Evolutionary conservation across 2,888 invertebrate genomes (phyloP).

Genomic region (Cantharis rustica): DNA sequence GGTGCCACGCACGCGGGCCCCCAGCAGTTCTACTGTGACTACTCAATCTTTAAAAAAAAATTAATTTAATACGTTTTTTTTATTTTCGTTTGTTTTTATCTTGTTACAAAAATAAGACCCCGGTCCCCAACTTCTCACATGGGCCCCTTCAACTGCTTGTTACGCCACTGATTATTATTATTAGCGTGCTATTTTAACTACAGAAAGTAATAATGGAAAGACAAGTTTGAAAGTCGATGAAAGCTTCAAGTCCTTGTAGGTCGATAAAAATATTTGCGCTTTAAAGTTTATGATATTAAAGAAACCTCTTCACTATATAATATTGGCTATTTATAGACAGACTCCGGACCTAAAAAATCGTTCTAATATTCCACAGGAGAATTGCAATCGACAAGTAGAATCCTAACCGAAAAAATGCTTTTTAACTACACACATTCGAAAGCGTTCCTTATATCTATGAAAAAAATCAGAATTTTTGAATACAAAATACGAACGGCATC

Average conservation of each 20-base stretch:
- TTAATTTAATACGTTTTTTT: too few relatives aligned
- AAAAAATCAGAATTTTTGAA: neutral
- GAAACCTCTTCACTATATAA: neutral
- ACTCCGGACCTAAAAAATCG: neutral
- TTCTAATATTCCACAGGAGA: neutral
- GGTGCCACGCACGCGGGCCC: too few relatives aligned
- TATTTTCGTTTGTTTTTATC: too few relatives aligned
- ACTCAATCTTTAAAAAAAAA: too few relatives aligned
- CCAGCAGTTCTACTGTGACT: too few relatives aligned
- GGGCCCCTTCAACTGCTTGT: too few relatives aligned
- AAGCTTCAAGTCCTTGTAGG: neutral
- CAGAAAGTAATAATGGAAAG: neutral
- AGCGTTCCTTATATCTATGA: neutral
- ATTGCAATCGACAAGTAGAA: neutral
- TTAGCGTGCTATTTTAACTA: neutral
- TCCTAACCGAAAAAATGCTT: neutral
- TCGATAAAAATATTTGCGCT: neutral
- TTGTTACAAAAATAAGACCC: too few relatives aligned
- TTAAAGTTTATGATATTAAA: neutral
- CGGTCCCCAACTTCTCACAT: too few relatives aligned
- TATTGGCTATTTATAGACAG: neutral
- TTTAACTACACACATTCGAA: neutral
- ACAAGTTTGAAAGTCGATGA: too few relatives aligned
- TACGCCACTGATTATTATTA: too few relatives aligned
- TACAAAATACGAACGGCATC: neutral